A percentile compares a stretch with the other conserved stretches of the same genome.
Evolutionary conservation across 2,797 vertebrate species (phyloP).

Genomic region (Moxostoma hubbsi): DNA sequence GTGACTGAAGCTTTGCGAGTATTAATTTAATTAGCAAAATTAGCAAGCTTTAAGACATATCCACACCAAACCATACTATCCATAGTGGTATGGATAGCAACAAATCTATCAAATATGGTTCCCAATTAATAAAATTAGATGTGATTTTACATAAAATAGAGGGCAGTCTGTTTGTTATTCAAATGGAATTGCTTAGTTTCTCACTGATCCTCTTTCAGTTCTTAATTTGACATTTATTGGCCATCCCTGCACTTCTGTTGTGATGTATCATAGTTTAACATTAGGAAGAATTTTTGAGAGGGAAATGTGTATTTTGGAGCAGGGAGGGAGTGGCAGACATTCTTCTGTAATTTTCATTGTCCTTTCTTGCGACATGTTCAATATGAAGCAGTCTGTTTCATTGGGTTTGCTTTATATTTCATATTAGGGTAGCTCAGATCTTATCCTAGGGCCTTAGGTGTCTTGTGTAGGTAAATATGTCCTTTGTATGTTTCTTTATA

Average conservation of each 20-base stretch:
- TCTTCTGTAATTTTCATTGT: slow-evolving; percentile 79
- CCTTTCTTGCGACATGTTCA: slow-evolving; percentile 82
- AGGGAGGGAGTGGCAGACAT: slow-evolving; percentile 57
- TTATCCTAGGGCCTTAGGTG: slow-evolving; percentile 85
- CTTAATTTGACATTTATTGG: slow-evolving; percentile 79
- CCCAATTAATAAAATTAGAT: neutral
- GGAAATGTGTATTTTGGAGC: slow-evolving; percentile 66
- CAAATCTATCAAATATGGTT: too few species aligned
- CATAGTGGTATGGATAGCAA: too few species aligned
- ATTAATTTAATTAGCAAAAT: neutral
- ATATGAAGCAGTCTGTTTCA: slow-evolving; percentile 85
- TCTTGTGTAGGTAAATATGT: slow-evolving; percentile 87
- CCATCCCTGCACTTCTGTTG: slow-evolving; percentile 87
- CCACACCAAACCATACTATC: slow-evolving; percentile 55
- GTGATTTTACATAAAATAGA: slow-evolving; percentile 23
- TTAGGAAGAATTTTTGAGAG: slow-evolving; percentile 81
- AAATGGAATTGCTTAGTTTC: slow-evolving; percentile 77
- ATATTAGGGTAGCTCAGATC: slow-evolving; percentile 83
- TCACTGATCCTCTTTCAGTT: slow-evolving; percentile 78
- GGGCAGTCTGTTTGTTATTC: slow-evolving; percentile 70
- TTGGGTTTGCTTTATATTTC: slow-evolving; percentile 86
- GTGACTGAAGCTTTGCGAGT: slow-evolving; percentile 1
- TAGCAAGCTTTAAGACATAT: slow-evolving; percentile 64
- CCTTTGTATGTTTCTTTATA: slow-evolving; percentile 86
- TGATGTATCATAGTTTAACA: slow-evolving; percentile 88